Conservation (phyloP, 2,113 vertebrate genomes). For the Marmota flaviventris region DNA sequence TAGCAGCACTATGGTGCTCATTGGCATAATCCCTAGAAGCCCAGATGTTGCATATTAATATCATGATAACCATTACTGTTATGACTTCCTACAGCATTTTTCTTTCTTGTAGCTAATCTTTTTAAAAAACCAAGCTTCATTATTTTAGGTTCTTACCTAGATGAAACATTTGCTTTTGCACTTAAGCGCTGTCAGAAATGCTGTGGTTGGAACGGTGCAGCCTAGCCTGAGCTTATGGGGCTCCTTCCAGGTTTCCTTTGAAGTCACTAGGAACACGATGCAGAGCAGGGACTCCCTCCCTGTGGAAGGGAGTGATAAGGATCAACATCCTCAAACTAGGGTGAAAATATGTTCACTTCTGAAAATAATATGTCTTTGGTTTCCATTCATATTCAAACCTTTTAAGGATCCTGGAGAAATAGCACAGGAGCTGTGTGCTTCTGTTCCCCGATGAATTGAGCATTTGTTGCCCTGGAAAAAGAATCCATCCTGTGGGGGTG, state of each 20-base stretch:
- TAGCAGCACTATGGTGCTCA: neutral
- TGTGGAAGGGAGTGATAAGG: neutral
- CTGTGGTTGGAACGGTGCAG: neutral
- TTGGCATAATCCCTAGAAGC: neutral
- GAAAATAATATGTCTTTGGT: constrained; percentile 56
- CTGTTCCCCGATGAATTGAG: constrained; percentile 44
- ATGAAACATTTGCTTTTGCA: constrained; percentile 50
- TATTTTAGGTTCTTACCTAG: constrained; percentile 39
- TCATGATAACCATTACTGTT: neutral
- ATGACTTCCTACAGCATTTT: neutral
- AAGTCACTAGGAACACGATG: neutral
- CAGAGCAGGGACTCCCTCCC: neutral
- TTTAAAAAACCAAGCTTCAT: neutral
- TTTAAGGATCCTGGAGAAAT: constrained; percentile 21
- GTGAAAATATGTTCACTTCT: constrained; percentile 53
- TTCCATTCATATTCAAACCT: constrained; percentile 27
- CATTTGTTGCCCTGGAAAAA: constrained; percentile 51
- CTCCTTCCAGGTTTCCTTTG: neutral
- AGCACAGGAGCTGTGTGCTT: neutral
- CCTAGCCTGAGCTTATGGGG: neutral
- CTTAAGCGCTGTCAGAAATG: neutral
- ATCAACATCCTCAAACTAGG: constrained; percentile 55
- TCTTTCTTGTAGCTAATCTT: constrained; percentile 42
- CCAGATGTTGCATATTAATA: constrained; percentile 8
- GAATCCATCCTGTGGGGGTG: constrained; percentile 9